phyloP scores from a whole-genome alignment of 2,113 vertebrate genomes.

The Phocoena sinus region DNA sequence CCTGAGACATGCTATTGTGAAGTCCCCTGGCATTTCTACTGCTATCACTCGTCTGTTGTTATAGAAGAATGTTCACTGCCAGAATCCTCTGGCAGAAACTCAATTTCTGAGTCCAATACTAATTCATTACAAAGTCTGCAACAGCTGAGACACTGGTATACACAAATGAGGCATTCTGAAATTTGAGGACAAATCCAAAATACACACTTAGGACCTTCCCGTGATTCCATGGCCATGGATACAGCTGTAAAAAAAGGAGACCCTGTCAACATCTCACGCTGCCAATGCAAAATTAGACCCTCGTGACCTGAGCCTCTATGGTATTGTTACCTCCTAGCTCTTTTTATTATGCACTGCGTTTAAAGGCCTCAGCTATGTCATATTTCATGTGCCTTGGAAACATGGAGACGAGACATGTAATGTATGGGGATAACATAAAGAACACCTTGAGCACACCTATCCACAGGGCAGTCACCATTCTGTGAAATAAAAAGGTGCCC shows the following conservation, averaged over 20 bases:
- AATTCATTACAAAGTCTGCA: conserved; percentile 60
- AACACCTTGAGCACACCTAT: neutral
- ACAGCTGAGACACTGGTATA: conserved; percentile 56
- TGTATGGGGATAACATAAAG: neutral
- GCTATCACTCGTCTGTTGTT: conserved; percentile 45
- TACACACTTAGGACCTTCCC: conserved; percentile 29
- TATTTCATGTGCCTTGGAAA: neutral
- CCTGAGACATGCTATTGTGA: neutral
- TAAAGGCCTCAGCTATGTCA: neutral
- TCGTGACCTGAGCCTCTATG: neutral
- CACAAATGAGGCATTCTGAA: conserved; percentile 61
- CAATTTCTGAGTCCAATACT: conserved; percentile 53
- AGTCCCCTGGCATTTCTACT: conserved; percentile 36
- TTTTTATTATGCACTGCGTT: neutral
- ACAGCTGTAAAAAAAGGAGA: neutral
- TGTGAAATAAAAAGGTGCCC: neutral
- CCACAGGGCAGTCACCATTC: neutral
- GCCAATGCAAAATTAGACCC: conserved; percentile 24
- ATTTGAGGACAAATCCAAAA: conserved; percentile 67
- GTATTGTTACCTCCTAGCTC: neutral
- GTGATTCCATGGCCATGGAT: conserved; percentile 48
- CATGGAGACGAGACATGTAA: neutral
- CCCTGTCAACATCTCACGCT: conserved; percentile 28
- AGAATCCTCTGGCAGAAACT: conserved; percentile 65
- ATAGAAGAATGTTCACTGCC: conserved; percentile 36